Base-by-base conservation (phyloP, 2,113 vertebrate species). In the Penelope pileata region DNA sequence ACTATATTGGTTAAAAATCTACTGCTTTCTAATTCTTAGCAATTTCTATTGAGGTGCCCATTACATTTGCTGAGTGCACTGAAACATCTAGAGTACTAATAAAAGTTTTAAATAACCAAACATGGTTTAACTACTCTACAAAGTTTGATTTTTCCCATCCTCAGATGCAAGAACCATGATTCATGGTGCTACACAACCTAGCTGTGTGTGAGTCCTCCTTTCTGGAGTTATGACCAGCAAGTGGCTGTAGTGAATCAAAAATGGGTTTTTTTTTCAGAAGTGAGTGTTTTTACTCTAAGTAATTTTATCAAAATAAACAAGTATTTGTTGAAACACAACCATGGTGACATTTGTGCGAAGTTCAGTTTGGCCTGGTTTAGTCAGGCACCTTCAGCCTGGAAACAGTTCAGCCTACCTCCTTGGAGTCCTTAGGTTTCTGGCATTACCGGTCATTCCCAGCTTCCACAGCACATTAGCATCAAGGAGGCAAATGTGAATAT, bases 361-460 rank as follows among this genome's bases (percentile, higher is more conserved):
- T 18, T 64, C 42, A 58, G 43, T 27, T 66, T n/a, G 26, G 29
- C 24, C 27, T 83, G 43, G 6, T 42, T 83, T 77, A 58, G 32
- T 30, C 0, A 2, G 15, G 45, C 30, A 69, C 32, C 18, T 64
- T 68, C 58, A 40, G 27, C 10, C 30, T 75, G 47, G 73, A 60
- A 67, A 58, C 74, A 36, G 24, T n/a, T 73, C 16, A 32, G n/a
- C 43, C 38, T 60, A 10, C n/a, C 26, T 79, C 62, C 27, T 75
- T 51, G 58, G 9, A 53, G 21, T 48, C 47, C 70, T 7, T 56
- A 36, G 47, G 16, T 76, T 29, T 66, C 32, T 72, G 38, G 66
- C 42, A 19, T 30, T 63, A 73, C n/a, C 7, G 7, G n/a, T 47
- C 0, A 0, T 40, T 79, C 48, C 32, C 54, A 58, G 21, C 64